Conservation (phyloP, 2,113 vertebrate genomes). For the Scortum barcoo region DNA sequence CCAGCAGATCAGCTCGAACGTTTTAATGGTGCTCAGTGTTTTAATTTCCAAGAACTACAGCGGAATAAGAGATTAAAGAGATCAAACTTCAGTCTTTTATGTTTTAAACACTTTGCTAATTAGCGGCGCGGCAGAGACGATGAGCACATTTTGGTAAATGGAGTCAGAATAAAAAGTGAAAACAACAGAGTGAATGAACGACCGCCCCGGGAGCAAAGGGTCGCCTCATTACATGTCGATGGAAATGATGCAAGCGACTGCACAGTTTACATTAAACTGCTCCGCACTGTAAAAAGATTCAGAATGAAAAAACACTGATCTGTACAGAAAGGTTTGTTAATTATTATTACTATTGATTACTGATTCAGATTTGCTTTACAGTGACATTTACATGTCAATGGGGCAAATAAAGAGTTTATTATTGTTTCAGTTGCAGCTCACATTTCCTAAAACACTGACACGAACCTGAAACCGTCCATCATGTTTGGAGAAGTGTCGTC, state of each 20-base stretch:
- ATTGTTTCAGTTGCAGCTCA: too few species aligned
- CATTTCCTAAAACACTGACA: too few species aligned
- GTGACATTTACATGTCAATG: too few species aligned
- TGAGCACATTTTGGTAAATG: slow-evolving; percentile 52
- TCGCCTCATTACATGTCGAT: slow-evolving; percentile 58
- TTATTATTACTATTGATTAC: too few species aligned
- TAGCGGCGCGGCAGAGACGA: slow-evolving; percentile 39
- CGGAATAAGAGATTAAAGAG: slow-evolving; percentile 61
- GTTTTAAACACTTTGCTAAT: slow-evolving; percentile 71
- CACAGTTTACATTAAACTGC: neutral
- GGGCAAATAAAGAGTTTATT: too few species aligned
- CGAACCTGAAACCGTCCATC: too few species aligned
- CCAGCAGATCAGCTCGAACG: neutral
- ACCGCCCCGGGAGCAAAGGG: slow-evolving; percentile 33
- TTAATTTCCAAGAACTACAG: slow-evolving; percentile 57
- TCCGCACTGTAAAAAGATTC: slow-evolving; percentile 21
- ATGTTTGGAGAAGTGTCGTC: too few species aligned
- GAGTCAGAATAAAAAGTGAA: slow-evolving; percentile 48
- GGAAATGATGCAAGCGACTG: slow-evolving; percentile 60
- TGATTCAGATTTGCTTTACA: too few species aligned
- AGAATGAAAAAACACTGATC: neutral
- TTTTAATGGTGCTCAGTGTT: neutral
- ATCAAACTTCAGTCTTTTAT: slow-evolving; percentile 58
- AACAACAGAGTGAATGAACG: slow-evolving; percentile 47
- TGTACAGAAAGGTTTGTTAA: too few species aligned